Base-by-base conservation (phyloP, 2,113 vertebrate genomes). In the Piliocolobus tephrosceles region DNA sequence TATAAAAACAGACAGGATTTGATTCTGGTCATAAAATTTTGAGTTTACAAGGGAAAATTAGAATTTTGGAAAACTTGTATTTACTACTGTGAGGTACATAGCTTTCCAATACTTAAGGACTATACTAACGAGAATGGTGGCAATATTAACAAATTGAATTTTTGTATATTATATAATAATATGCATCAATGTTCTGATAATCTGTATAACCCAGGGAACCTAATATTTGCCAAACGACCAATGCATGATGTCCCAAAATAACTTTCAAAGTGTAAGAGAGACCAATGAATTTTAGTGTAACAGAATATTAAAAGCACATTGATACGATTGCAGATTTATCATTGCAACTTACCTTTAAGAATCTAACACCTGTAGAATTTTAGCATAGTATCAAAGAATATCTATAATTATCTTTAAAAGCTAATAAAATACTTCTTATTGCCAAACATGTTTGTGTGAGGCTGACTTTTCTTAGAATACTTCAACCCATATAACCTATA, bases 371-470 rank as follows among this genome's bases (percentile, higher is more conserved):
- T 76, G 30, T 61, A 58, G 30, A 40, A 45, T 83, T 43, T 66
- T 55, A 75, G 30, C 35, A 32, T 55, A 83, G 40, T 32, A 61
- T 47, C 57, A 75, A 66, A 58, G 45, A 83, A 75, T 66, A 55
- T 43, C 7, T 64, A 43, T 38, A 43, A 12, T 76, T 64, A 55
- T 23, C n/a, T 90, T 72, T 35, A 94, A 90, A 82, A 52, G n/a
- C 25, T 93, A 78, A 66, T 87, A 79, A 86, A 93, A 94, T 89
- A 16, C 40, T 38, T 94, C 64, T n/a, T 5, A n/a, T 88, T 94
- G 50, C 16, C 18, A 83, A 80, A 66, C 73, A 40, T 7, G 1
- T 66, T 30, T 94, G 8, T 23, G 6, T 75, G n/a, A 94, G 27
- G 55, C 55, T 75, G 57, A 64, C 25, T 75, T 94, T 32, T 75